Base-by-base conservation (phyloP, 2,113 vertebrate species). In the Gallinago paraguaiae region DNA sequence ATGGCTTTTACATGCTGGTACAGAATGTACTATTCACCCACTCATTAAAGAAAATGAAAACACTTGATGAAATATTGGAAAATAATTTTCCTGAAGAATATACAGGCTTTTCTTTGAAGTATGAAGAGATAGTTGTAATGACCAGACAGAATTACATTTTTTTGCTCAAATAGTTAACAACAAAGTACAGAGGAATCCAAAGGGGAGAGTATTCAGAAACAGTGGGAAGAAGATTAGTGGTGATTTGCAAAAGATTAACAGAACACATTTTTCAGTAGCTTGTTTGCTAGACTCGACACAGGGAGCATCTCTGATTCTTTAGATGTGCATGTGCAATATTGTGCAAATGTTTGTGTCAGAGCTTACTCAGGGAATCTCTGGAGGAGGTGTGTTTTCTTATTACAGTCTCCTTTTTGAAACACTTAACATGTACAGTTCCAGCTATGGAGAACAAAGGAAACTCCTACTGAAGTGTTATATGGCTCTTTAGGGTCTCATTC, bases 1-100 rank as follows among this genome's bases (percentile, higher is more conserved):
- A 31, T 65, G 56, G 11, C 31, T 91, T 90, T 88, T 60, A 50
- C 41, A 37, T 67, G 51, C 39, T 87, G 39, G 65, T 81, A 92
- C 81, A 93, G 76, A 93, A 81, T 3, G 4, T 92, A 91, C 81
- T 92, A 41, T 75, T 95, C 91, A 92, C 77, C 80, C 83, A 93
- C 80, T 79, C 83, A 68, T 84, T 84, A 78, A 94, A 83, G 63
- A 86, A 86, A 96, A 96, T 91, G 37, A 93, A 92, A 89, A 16
- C 53, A 82, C 25, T 57, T 28, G 20, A 5, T 79, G 77, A 79
- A 95, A 90, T 7, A 61, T n/a, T 56, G 35, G 45, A 76, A 95
- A 95, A 86, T 61, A n/a, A 57, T 92, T 86, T 92, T 90, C 22
- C 65, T 65, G 61, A 78, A 88, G 82, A 93, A 83, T 67, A 86